Evolutionary conservation across 2,797 vertebrate genomes (phyloP), one percentile per base, ranked within the genome.

Genomic region (Tympanoctomys barrerae): DNA sequence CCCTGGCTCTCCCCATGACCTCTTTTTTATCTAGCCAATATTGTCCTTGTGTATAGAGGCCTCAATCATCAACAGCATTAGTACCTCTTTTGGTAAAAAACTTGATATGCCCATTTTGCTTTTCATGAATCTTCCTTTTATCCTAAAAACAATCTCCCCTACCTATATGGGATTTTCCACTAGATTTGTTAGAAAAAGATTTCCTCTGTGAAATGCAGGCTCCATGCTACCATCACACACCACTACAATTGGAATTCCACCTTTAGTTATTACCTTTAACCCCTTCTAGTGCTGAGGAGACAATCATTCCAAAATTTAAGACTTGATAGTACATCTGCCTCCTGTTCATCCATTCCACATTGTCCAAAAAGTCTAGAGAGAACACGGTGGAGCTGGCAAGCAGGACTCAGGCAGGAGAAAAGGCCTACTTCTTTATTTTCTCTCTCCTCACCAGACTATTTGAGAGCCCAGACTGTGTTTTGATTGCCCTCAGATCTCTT

Each of bases 1-100:
- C 99, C 94, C 99, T 98, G 0, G 99, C 99, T 99, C 99, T 98
- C 42, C 99, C 99, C 81, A 99, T 99, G 1, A 99, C 99, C 0
- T 99, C 99, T 96, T 99, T 99, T 94, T 99, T 99, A 98, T 99
- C 99, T 97, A 99, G 97, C 99, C 99, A 99, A 79, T 99, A 99
- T 73, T 99, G 99, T 7, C 99, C 99, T 89, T 99, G 99, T 98
- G 99, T 99, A 98, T 99, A 99, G 80, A 99, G 98, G 31, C 99
- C 99, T 98, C 99, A 98, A 98, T 99, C 99, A 96, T 99, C 99
- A 89, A 99, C 99, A 0, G 99, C 99, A 46, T 99, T 99, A 97
- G 99, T 99, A 98, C 99, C 99, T 59, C 99, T 99, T 99, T 99
- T 99, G 78, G 99, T 99, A 98, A 99, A 98, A 97, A 99, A 99